Evolutionary conservation across 2,113 vertebrate genomes (phyloP).

Genomic region (Microtus oregoni): DNA sequence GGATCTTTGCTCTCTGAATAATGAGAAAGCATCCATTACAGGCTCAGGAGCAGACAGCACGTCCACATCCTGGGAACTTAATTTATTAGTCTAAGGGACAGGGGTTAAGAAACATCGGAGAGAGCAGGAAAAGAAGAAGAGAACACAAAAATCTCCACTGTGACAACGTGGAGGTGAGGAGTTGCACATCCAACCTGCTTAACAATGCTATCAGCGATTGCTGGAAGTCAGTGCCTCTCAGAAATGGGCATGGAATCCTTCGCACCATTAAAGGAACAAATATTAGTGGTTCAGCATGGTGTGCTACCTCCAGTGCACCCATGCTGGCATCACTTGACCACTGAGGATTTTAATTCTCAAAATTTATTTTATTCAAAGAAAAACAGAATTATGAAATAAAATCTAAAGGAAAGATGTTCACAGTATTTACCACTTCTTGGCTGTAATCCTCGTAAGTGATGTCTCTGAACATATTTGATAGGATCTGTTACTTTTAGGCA

Average conservation of each 20-base stretch:
- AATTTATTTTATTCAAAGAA: background rate
- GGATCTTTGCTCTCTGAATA: constrained; percentile 71
- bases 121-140: background rate
- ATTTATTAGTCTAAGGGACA: constrained; percentile 70
- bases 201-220: background rate
- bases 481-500: background rate
- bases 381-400: background rate
- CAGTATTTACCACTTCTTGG: constrained; percentile 1
- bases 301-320: background rate
- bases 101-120: constrained; percentile 59
- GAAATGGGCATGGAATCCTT: background rate
- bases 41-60: constrained; percentile 35
- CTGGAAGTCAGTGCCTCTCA: background rate
- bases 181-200: background rate
- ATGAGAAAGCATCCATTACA: constrained; percentile 75
- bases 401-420: background rate
- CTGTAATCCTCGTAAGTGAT: background rate
- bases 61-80: constrained; percentile 37
- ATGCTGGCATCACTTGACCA: background rate
- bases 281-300: background rate
- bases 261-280: background rate
- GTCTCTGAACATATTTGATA: background rate
- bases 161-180: background rate
- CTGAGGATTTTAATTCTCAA: background rate
- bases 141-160: constrained; percentile 2